phyloP scores from a whole-genome alignment of 2,888 invertebrate species.

The Lasioglossum oenotherae region DNA sequence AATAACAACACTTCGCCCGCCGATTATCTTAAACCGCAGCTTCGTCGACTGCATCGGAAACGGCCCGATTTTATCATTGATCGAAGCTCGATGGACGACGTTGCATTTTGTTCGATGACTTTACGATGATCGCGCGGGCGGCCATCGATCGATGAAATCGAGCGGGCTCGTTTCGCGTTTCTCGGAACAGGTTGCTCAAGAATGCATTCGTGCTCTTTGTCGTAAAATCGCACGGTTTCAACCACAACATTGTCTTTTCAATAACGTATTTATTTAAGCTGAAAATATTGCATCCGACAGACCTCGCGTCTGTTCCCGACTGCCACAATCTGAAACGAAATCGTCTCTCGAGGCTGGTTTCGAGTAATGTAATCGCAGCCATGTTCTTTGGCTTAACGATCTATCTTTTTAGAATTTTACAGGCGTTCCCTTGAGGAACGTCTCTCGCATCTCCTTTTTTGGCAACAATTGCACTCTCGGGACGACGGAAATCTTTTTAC shows the following conservation, averaged over 20 bases:
- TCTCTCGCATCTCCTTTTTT: constrained; percentile 8
- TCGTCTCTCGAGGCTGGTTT: constrained; percentile 11
- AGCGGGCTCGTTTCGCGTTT: constrained; percentile 1
- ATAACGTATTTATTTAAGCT: constrained; percentile 6
- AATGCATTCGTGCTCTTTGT: background rate
- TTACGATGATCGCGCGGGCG: constrained; percentile 40
- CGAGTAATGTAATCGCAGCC: constrained; percentile 44
- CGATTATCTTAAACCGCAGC: constrained; percentile 38
- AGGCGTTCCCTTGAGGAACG: constrained; percentile 5
- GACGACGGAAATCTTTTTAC: background rate
- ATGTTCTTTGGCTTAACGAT: constrained; percentile 56
- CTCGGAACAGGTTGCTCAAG: background rate
- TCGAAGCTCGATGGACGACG: background rate
- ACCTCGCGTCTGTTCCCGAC: constrained; percentile 23
- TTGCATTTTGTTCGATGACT: constrained; percentile 34
- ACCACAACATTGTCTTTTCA: background rate
- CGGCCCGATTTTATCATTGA: constrained; percentile 10
- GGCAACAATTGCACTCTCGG: constrained; percentile 30
- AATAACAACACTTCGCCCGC: constrained; percentile 39
- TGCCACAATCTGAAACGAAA: constrained; percentile 12
- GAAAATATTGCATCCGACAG: constrained; percentile 14
- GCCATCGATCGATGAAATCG: constrained; percentile 55
- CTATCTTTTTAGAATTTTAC: constrained; percentile 20
- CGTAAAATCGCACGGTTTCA: background rate
- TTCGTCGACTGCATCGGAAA: background rate